Conservation (phyloP, 2,797 vertebrate species). For the Intellagama lesueurii region DNA sequence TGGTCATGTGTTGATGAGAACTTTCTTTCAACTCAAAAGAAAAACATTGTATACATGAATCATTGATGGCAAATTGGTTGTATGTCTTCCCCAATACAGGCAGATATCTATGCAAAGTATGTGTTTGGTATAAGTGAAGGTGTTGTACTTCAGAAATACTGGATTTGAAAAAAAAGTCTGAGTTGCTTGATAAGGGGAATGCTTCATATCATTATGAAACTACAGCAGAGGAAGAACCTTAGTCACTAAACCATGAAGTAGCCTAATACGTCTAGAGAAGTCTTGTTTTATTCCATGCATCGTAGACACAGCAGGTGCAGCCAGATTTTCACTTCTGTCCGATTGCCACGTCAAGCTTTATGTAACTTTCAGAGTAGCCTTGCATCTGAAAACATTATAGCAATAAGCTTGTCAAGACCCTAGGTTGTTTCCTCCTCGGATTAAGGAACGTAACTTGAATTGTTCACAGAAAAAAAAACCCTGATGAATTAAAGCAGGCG, state of each 20-base stretch:
- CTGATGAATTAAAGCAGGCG: not conserved
- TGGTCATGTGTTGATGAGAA: no score
- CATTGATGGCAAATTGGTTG: not conserved
- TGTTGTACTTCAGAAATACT: not conserved
- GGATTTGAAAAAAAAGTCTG: not conserved
- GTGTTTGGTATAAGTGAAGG: not conserved
- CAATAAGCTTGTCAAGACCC: not conserved
- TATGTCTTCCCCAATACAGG: not conserved
- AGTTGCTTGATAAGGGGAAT: not conserved
- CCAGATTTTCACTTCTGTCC: not conserved
- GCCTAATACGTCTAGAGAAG: slow-evolving; percentile 12
- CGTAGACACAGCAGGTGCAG: not conserved
- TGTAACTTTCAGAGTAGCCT: slow-evolving; percentile 5
- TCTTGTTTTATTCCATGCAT: not conserved
- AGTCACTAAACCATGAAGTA: slow-evolving; percentile 3
- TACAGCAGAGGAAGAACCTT: not conserved
- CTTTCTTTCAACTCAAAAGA: no score
- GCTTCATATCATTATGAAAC: not conserved
- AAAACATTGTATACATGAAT: no score
- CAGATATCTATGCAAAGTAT: not conserved
- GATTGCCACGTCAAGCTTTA: slow-evolving; percentile 19
- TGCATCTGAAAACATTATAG: not conserved
- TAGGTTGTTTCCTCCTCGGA: not conserved
- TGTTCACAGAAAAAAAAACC: not conserved
- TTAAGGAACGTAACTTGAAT: not conserved